Conservation (phyloP, 2,797 vertebrate genomes). For the Sebastes itinus region DNA sequence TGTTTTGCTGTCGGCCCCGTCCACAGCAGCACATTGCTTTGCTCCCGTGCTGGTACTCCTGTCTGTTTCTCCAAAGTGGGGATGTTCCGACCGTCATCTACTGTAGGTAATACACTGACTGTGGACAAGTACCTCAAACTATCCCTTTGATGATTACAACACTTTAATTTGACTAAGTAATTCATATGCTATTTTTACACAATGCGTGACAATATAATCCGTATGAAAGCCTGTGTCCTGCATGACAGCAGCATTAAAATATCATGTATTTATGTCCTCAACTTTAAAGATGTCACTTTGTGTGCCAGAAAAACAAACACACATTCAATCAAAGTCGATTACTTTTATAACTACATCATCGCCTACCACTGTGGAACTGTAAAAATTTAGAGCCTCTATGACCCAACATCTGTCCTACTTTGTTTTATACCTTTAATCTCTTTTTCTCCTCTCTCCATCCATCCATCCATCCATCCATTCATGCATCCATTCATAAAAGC, state of each 20-base stretch:
- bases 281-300: not conserved
- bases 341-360: too few species aligned
- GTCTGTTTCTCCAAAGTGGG: too few species aligned
- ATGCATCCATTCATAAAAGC: slow-evolving; percentile 48
- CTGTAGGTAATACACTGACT: too few species aligned
- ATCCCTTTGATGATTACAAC: too few species aligned
- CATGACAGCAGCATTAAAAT: slow-evolving; percentile 12
- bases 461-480: not conserved
- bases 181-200: not conserved
- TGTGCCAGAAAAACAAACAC: too few species aligned
- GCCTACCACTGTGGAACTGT: not conserved
- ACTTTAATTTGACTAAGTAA: not conserved
- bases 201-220: slow-evolving; percentile 3
- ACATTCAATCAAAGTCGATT: too few species aligned
- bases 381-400: slow-evolving; percentile 12
- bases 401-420: slow-evolving; percentile 59
- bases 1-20: too few species aligned
- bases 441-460: not conserved
- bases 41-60: fast-evolving
- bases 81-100: too few species aligned
- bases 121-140: too few species aligned
- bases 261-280: not conserved
- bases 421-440: slow-evolving; percentile 50
- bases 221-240: not conserved
- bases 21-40: too few species aligned